Evolutionary conservation across 2,113 vertebrate genomes (phyloP).

Genomic region (Speoplatyrhinus poulsoni): DNA sequence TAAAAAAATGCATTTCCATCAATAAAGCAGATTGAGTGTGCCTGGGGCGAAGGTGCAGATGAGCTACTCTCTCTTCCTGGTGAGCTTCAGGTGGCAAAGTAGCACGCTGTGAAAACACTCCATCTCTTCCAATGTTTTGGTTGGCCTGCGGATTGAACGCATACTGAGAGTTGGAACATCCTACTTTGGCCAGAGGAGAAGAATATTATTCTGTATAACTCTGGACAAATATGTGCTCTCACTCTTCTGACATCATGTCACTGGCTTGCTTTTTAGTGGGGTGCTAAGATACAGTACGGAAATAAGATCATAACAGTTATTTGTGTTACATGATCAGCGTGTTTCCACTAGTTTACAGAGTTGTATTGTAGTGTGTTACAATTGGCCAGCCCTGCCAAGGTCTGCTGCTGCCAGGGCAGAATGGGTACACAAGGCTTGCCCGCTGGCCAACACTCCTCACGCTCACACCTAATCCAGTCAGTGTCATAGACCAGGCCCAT

Average conservation of each 20-base stretch:
- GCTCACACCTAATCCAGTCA: not conserved
- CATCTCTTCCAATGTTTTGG: slow-evolving; percentile 52
- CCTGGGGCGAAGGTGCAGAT: slow-evolving; percentile 18
- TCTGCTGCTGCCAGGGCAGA: not conserved
- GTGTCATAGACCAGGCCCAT: not conserved
- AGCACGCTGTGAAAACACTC: slow-evolving; percentile 52
- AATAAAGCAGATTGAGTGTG: no score
- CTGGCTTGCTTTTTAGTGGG: slow-evolving; percentile 5
- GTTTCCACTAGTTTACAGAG: not conserved
- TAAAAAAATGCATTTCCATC: no score
- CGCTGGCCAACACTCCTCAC: not conserved
- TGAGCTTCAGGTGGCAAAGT: slow-evolving; percentile 33
- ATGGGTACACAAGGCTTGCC: not conserved
- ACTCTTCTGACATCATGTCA: slow-evolving; percentile 6
- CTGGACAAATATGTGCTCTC: slow-evolving; percentile 30
- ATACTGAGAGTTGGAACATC: slow-evolving; percentile 34
- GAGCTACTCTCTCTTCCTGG: slow-evolving; percentile 40
- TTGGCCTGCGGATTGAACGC: slow-evolving; percentile 43
- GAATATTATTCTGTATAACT: slow-evolving; percentile 29
- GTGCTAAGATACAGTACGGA: not conserved
- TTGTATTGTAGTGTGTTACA: not conserved
- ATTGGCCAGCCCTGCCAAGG: slow-evolving; percentile 3
- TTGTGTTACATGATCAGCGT: not conserved
- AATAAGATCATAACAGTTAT: no score
- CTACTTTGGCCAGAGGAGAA: slow-evolving; percentile 5